Conservation (phyloP, 2,797 vertebrate genomes). For the Antrozous pallidus region DNA sequence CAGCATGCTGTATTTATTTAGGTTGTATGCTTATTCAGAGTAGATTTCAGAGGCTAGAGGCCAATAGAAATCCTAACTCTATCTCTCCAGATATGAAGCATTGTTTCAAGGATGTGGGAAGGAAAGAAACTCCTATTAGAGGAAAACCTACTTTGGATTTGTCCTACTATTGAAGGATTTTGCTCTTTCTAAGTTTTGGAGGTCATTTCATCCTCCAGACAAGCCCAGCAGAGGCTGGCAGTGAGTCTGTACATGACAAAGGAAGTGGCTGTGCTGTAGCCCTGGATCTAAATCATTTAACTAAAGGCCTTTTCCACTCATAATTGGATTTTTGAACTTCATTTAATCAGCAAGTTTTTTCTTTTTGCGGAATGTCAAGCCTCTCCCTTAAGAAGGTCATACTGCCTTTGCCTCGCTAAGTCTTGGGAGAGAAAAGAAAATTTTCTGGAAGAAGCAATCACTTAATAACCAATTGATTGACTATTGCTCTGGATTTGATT, state of each 20-base stretch:
- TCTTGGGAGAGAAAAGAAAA: slow-evolving; percentile 41
- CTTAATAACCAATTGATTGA: neutral
- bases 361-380: slow-evolving; percentile 8
- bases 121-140: neutral
- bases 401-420: slow-evolving; percentile 17
- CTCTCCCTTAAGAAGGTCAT: neutral
- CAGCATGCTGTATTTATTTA: neutral
- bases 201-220: neutral
- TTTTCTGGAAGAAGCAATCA: neutral
- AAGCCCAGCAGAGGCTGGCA: neutral
- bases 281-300: neutral
- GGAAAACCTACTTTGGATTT: neutral
- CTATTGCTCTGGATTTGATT: neutral
- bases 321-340: neutral
- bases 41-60: neutral
- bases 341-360: slow-evolving; percentile 36
- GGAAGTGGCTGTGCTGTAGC: neutral
- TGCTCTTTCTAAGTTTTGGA: neutral
- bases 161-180: neutral
- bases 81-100: neutral
- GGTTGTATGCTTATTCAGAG: neutral
- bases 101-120: neutral
- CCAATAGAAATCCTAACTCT: neutral
- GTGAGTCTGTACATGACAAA: neutral
- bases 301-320: neutral